These are phyloP conservation scores for Osmerus eperlanus DNA, from an alignment of 2,113 vertebrate genomes.

Conservation along the genomic window DNA sequence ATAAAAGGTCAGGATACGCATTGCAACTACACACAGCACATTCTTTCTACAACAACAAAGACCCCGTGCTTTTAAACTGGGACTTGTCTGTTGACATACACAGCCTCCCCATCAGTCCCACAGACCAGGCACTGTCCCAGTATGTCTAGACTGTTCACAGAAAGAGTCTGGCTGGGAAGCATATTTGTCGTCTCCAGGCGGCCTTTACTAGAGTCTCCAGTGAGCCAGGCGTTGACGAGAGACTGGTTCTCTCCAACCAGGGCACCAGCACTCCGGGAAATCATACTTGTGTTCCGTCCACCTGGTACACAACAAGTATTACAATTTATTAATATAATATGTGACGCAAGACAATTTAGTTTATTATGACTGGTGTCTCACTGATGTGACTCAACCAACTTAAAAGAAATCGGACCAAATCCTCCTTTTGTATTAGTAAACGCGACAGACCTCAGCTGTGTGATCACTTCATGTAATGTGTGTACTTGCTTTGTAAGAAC, in stretches of 20 bases:
- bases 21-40: neutral
- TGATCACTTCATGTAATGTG: neutral
- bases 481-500: constrained; percentile 82
- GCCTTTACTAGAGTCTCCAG: constrained; percentile 85
- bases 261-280: constrained; percentile 76
- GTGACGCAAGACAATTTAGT: neutral
- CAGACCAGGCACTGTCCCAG: constrained; percentile 92
- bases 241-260: constrained; percentile 77
- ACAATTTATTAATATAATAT: too few relatives aligned
- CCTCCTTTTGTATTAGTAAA: neutral
- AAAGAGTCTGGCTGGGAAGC: constrained; percentile 85
- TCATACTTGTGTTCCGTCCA: constrained; percentile 80
- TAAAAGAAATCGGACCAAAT: neutral
- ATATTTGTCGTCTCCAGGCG: constrained; percentile 91
- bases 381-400: neutral
- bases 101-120: constrained; percentile 91
- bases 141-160: constrained; percentile 92
- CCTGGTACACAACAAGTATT: constrained; percentile 64
- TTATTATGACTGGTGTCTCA: neutral
- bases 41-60: neutral
- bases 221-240: constrained; percentile 85
- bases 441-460: neutral
- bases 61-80: constrained; percentile 47
- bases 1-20: neutral
- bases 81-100: constrained; percentile 89